A percentile compares a stretch with the other conserved stretches of the same genome.
Evolutionary conservation across 2,113 vertebrate genomes (phyloP).

Genomic region (human (Homo sapiens)): DNA sequence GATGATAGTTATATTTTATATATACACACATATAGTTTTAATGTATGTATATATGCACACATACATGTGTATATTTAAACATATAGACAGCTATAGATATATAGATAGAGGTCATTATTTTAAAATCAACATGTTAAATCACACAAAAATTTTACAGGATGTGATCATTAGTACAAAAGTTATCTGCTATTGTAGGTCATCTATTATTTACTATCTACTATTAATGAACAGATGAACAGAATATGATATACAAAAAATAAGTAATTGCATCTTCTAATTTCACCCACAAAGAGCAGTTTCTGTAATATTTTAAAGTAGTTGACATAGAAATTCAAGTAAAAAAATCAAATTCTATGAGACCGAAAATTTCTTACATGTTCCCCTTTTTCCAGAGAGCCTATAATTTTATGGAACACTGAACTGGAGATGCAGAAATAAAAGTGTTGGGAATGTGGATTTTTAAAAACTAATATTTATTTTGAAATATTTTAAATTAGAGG

Average conservation of each 20-base stretch:
- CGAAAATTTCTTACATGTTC: neutral
- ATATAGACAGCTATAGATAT: neutral
- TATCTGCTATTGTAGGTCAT: neutral
- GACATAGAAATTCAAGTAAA: neutral
- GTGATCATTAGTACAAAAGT: neutral
- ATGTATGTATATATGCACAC: neutral
- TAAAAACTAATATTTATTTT: neutral
- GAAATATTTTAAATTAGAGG: neutral
- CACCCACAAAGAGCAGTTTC: neutral
- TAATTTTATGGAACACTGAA: conserved; percentile 2
- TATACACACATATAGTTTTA: neutral
- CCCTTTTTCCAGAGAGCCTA: neutral
- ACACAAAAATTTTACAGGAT: neutral
- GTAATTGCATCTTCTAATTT: neutral
- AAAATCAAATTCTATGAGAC: neutral
- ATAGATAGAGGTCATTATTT: neutral
- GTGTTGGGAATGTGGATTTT: neutral
- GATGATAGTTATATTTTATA: neutral
- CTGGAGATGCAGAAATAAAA: neutral
- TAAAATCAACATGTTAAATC: neutral
- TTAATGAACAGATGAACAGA: neutral
- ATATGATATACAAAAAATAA: neutral
- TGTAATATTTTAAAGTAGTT: neutral
- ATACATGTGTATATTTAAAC: neutral
- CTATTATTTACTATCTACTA: neutral